Percentiles rank a stretch among this genome's conserved stretches.
Conservation (phyloP, 2,797 vertebrate species). For the Enteromius mattozi region DNA sequence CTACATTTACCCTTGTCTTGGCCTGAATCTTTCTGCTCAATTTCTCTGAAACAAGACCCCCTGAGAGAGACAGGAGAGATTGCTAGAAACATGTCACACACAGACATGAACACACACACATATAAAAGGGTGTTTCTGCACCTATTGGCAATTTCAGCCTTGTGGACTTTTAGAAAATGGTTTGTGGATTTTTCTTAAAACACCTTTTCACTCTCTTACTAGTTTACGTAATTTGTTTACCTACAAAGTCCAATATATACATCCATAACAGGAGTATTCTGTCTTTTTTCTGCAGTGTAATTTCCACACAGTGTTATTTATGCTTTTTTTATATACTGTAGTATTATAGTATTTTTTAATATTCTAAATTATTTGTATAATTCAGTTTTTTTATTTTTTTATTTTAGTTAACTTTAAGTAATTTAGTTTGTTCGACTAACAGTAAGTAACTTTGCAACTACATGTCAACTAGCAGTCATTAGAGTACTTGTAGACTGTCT, state of each 20-base stretch:
- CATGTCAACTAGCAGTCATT: no score
- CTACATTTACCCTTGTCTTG: conserved; percentile 17
- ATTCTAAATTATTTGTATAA: background rate
- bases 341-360: background rate
- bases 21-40: conserved; percentile 42
- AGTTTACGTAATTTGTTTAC: background rate
- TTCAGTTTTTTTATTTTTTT: background rate
- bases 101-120: background rate
- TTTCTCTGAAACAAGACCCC: conserved; percentile 50
- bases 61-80: conserved; percentile 22
- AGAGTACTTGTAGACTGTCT: no score
- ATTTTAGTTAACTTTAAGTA: background rate
- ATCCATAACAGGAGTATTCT: background rate
- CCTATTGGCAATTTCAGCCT: background rate
- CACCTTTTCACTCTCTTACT: background rate
- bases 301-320: background rate
- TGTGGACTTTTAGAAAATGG: background rate
- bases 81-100: conserved; percentile 23
- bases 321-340: no score
- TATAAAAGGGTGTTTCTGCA: background rate
- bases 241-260: background rate
- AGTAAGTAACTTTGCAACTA: no score
- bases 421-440: no score
- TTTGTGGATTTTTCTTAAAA: conserved; percentile 15
- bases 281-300: background rate